These are phyloP conservation scores for Matsumurasca onukii DNA, from an alignment of 1,140 invertebrate species.

Conservation along the genomic window DNA sequence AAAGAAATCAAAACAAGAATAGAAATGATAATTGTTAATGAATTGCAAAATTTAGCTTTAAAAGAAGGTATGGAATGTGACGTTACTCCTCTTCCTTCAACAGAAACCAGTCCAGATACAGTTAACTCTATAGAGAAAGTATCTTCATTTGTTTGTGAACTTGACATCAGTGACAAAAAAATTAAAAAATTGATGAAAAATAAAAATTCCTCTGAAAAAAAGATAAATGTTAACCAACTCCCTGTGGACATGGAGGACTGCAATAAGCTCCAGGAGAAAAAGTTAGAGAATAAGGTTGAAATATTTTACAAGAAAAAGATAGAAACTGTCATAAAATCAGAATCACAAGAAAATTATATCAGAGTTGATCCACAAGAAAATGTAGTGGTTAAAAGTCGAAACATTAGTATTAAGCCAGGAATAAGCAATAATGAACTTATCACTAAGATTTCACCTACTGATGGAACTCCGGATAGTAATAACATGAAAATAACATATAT, in stretches of 20 bases:
- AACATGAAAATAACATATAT: conserved; percentile 11
- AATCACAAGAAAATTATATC: too few species aligned
- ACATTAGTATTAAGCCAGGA: too few species aligned
- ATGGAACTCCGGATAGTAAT: neutral
- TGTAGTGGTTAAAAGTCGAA: too few species aligned
- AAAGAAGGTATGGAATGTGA: conserved; percentile 27
- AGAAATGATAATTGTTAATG: conserved; percentile 13
- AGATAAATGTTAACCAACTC: neutral
- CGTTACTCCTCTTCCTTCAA: neutral
- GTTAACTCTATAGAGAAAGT: conserved; percentile 17
- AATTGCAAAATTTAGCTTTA: conserved; percentile 15
- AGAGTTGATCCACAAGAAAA: too few species aligned
- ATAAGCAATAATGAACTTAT: too few species aligned
- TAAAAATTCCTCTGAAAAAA: neutral
- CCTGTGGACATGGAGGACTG: neutral
- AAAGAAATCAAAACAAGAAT: conserved; percentile 20
- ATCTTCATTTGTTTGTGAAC: conserved; percentile 26
- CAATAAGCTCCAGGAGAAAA: too few species aligned
- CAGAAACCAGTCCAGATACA: neutral
- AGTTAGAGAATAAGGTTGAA: too few species aligned
- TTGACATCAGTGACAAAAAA: conserved; percentile 14
- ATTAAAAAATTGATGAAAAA: neutral
- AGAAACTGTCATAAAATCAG: too few species aligned
- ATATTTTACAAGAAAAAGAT: too few species aligned
- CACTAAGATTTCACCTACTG: too few species aligned